Evolutionary conservation across 2,113 vertebrate species (phyloP).

Genomic region (Vanacampus margaritifer): DNA sequence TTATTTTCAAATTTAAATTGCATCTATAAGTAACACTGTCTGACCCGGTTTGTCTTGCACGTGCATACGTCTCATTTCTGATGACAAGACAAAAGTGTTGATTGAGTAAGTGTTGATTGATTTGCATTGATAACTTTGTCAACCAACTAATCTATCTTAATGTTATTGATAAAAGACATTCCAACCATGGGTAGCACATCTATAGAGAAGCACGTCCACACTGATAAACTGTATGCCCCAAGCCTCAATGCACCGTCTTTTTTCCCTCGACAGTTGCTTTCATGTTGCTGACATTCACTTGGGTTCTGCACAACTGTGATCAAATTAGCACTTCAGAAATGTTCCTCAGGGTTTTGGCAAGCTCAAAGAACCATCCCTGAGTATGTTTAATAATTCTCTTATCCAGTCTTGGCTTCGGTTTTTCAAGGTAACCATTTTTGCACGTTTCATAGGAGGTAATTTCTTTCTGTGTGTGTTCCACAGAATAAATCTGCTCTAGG

Average conservation of each 20-base stretch:
- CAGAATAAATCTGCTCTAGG: neutral
- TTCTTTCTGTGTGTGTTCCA: neutral
- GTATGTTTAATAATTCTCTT: conserved; percentile 44
- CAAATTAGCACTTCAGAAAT: conserved; percentile 52
- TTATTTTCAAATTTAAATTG: neutral
- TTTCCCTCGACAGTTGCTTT: conserved; percentile 29
- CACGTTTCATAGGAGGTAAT: conserved; percentile 8
- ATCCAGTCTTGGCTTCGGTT: conserved; percentile 28
- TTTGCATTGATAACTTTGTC: neutral
- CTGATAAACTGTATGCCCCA: conserved; percentile 11
- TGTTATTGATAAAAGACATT: neutral
- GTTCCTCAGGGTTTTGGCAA: conserved; percentile 30
- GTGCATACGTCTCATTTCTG: neutral
- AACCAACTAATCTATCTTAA: neutral
- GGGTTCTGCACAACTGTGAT: conserved; percentile 33
- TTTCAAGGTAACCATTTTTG: conserved; percentile 18
- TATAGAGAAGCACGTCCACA: neutral
- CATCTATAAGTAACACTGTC: neutral
- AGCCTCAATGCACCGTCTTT: conserved; percentile 18
- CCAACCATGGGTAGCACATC: neutral
- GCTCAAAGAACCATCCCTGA: conserved; percentile 26
- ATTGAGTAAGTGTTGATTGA: neutral
- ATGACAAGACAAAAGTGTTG: too few species aligned
- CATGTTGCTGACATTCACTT: conserved; percentile 32
- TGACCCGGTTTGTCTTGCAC: neutral